phyloP scores from a whole-genome alignment of 1,140 invertebrate species.

The Polyergus mexicanus region DNA sequence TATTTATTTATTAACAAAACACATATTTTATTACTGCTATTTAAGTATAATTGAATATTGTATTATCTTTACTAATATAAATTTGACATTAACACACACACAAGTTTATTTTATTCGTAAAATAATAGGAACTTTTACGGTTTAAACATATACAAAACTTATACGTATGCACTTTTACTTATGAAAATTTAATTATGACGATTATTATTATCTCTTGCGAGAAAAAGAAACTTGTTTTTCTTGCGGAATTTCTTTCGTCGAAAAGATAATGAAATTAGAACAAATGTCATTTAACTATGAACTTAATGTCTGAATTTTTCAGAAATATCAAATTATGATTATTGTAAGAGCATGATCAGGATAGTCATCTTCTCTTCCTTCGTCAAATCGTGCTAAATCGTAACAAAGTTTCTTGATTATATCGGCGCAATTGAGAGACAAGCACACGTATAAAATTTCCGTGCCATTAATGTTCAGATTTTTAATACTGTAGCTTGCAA shows the following conservation, averaged over 20 bases:
- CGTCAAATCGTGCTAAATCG: not conserved
- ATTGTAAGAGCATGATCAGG: not conserved
- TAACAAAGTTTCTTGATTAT: conserved; percentile 43
- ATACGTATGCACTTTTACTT: not conserved
- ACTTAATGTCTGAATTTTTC: not conserved
- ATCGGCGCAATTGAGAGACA: not conserved
- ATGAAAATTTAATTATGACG: not conserved
- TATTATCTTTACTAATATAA: not conserved
- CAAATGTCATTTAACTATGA: not conserved
- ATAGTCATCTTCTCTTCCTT: not conserved
- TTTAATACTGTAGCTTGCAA: not conserved
- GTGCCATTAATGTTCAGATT: conserved; percentile 27
- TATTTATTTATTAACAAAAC: not conserved
- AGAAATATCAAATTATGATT: not conserved
- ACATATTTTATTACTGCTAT: not conserved
- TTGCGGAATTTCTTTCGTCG: not conserved
- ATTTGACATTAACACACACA: not conserved
- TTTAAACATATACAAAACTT: not conserved
- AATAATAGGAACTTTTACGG: not conserved
- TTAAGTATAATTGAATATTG: not conserved
- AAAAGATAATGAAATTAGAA: not conserved
- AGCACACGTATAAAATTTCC: not conserved
- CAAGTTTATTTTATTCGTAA: not conserved
- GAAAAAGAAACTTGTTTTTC: not conserved
- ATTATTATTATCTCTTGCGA: not conserved